Percentiles rank a stretch among this genome's conserved stretches.
Conservation (phyloP, 2,113 vertebrate species). For the Scortum barcoo region DNA sequence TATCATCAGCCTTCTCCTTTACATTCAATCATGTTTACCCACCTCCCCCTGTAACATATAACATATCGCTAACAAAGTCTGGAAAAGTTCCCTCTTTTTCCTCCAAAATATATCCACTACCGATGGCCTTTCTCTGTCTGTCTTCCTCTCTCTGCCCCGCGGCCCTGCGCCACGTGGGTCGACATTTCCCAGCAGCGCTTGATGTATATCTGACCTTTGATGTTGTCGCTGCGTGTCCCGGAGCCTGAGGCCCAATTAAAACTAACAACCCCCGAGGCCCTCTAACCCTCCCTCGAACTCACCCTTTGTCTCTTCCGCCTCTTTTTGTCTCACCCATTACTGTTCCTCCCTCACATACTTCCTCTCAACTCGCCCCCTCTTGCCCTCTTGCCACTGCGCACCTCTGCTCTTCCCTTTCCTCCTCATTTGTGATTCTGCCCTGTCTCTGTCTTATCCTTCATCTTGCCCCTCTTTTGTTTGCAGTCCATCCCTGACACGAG, state of each 20-base stretch:
- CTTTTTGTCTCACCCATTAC: conserved; percentile 36
- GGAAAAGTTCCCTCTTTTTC: conserved; percentile 20
- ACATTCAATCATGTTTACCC: neutral
- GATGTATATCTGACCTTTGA: conserved; percentile 90
- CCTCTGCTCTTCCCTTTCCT: conserved; percentile 17
- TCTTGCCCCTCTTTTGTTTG: conserved; percentile 22
- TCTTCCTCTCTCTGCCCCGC: conserved; percentile 38
- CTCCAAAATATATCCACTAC: conserved; percentile 28
- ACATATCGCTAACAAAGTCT: neutral
- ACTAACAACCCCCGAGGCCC: conserved; percentile 76
- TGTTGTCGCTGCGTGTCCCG: conserved; percentile 80
- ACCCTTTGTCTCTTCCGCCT: conserved; percentile 29
- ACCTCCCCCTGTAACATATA: neutral
- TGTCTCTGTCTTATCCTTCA: conserved; percentile 23
- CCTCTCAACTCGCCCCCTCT: conserved; percentile 20
- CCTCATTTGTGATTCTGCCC: conserved; percentile 38
- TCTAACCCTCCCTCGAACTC: conserved; percentile 41
- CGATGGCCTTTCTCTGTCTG: conserved; percentile 36
- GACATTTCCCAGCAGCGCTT: conserved; percentile 81
- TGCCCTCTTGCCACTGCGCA: conserved; percentile 1
- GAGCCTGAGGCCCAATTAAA: conserved; percentile 85
- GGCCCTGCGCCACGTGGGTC: conserved; percentile 61
- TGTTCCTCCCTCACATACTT: conserved; percentile 40
- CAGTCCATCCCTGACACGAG: neutral
- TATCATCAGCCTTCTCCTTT: neutral